A percentile compares a stretch with the other conserved stretches of the same genome.
phyloP scores from a whole-genome alignment of 2,797 vertebrate genomes.

The Coreius guichenoti region DNA sequence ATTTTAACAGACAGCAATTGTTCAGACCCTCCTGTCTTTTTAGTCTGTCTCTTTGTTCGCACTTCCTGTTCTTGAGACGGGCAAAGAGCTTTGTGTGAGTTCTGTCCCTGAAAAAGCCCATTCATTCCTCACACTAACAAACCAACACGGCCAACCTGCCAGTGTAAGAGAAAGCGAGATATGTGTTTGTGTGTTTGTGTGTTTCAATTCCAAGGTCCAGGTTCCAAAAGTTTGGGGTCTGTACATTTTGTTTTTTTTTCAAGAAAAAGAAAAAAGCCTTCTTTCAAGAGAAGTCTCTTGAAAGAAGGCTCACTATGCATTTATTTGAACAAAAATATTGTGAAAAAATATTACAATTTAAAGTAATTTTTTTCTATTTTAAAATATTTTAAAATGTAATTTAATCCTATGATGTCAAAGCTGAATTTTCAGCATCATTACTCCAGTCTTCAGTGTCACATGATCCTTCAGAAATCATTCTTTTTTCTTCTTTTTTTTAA shows the following conservation, averaged over 20 bases:
- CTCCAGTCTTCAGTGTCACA: neutral
- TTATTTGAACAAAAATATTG: neutral
- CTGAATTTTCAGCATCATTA: neutral
- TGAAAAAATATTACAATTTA: too few relatives aligned
- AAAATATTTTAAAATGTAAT: neutral
- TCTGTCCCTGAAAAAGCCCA: constrained; percentile 41
- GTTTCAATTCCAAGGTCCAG: neutral
- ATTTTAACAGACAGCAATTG: constrained; percentile 2
- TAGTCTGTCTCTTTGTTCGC: constrained; percentile 34
- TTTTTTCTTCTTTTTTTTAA: too few relatives aligned
- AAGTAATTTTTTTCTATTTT: too few relatives aligned
- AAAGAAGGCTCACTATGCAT: neutral
- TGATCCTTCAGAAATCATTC: neutral
- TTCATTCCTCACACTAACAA: constrained; percentile 45
- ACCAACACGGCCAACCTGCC: neutral
- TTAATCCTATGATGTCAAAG: neutral
- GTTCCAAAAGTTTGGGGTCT: neutral
- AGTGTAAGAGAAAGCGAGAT: constrained; percentile 37
- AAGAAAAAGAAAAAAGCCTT: too few relatives aligned
- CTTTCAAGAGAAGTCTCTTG: too few relatives aligned
- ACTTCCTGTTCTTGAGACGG: constrained; percentile 46
- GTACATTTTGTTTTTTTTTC: neutral
- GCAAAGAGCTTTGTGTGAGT: constrained; percentile 23
- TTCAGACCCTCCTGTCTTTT: neutral
- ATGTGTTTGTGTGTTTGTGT: neutral